These are phyloP conservation scores for Tipula helvola DNA, from an alignment of 2,888 invertebrate species.

Conservation along the genomic window DNA sequence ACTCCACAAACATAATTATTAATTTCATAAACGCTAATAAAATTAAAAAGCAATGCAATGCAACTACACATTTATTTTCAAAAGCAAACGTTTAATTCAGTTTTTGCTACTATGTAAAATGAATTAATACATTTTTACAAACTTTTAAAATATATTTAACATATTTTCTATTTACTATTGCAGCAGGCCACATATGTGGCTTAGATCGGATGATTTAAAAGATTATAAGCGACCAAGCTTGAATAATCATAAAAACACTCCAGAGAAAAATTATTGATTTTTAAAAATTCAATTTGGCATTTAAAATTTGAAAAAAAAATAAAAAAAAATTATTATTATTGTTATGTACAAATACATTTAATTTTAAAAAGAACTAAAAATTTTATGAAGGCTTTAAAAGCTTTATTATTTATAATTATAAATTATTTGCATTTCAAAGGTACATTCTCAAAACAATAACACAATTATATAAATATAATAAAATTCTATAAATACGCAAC, in stretches of 20 bases:
- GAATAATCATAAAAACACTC: background rate
- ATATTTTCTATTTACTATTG: background rate
- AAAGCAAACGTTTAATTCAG: background rate
- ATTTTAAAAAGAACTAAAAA: background rate
- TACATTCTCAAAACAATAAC: background rate
- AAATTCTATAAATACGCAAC: background rate
- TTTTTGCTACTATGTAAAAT: background rate
- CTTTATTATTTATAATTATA: background rate
- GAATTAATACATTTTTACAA: background rate
- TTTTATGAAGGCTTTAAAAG: background rate
- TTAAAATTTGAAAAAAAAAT: background rate
- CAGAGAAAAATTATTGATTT: background rate
- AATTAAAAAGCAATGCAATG: background rate
- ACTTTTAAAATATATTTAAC: background rate
- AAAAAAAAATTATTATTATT: background rate
- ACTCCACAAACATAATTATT: background rate
- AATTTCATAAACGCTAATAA: background rate
- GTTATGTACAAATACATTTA: background rate
- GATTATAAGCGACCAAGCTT: background rate
- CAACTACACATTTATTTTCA: background rate
- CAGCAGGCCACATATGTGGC: slow-evolving; percentile 5
- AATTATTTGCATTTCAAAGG: background rate
- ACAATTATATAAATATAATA: background rate
- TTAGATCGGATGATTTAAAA: slow-evolving; percentile 8
- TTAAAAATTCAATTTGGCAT: background rate